Base-by-base conservation (phyloP, 2,797 vertebrate genomes). In the Centropyge bicolor region DNA sequence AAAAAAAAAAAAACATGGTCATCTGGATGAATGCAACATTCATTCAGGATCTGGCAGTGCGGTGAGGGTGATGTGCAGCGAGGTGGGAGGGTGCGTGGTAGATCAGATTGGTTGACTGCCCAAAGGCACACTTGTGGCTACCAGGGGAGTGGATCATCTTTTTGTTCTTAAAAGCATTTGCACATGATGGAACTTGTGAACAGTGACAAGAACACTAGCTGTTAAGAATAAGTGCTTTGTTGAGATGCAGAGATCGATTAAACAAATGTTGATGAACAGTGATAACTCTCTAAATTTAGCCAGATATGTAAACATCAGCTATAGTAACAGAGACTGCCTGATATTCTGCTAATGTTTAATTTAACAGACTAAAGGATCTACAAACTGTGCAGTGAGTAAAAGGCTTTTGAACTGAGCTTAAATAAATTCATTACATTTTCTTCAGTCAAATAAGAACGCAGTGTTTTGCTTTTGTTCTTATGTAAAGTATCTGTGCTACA, bases 21-120 rank as follows among this genome's bases (percentile, higher is more conserved):
- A 82, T 86, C 81, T 80, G 83, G 64, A 86, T 81, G 82, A 86
- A 86, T 88, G 81, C 74, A 86, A 77, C 78, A 82, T 85, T 87
- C 81, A 86, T 81, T 82, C 54, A 70, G 70, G 73, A n/a, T 62
- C 74, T 81, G 87, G 85, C 79, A 61, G 55, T 48, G 82, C 8
- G 11, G 35, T 56, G 54, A 51, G 54, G 63, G 36, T 46, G 81
- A 70, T 56, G 64, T 20, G 43, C 54, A 40, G 27, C 51, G 35
- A n/a, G 70, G n/a, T 54, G 40, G 36, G 69, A 6, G 68, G 69
- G 35, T 57, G 72, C 3, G 11, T 51, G 68, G 41, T 46, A 55
- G 76, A 77, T 80, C 71, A 63, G 54, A 24, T 81, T 89, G 83
- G 86, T 69, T 60, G 49, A 27, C 54, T 63, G 79, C 72, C 87